Evolutionary conservation across 1,140 invertebrate genomes (phyloP).

Genomic region (Drosophila yakuba): DNA sequence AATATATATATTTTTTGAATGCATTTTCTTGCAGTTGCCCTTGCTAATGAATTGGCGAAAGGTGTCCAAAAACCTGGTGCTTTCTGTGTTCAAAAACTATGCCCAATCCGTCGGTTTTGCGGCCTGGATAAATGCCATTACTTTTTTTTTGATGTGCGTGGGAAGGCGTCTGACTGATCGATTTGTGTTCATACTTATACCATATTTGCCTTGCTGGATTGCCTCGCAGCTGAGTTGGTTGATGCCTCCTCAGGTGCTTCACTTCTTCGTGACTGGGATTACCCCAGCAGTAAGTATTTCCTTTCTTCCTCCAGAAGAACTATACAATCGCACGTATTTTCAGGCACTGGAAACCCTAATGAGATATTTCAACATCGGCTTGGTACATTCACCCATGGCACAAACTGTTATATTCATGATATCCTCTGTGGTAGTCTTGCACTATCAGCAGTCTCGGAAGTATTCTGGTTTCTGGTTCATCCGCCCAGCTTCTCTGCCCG

Average conservation of each 20-base stretch:
- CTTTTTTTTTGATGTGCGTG: constrained; percentile 43
- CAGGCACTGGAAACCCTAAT: constrained; percentile 46
- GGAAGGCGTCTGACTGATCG: constrained; percentile 21
- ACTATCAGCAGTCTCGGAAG: constrained; percentile 22
- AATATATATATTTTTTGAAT: neutral
- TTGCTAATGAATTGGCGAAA: constrained; percentile 32
- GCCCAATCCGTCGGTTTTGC: constrained; percentile 22
- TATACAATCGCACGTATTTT: neutral
- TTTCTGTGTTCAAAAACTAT: constrained; percentile 33
- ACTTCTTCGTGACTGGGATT: constrained; percentile 44
- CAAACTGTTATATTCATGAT: constrained; percentile 61
- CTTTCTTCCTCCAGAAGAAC: no score
- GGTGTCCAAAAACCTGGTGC: constrained; percentile 1
- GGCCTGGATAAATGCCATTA: constrained; percentile 41
- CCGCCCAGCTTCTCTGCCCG: constrained; percentile 21
- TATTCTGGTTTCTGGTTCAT: constrained; percentile 68
- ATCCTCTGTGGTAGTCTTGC: constrained; percentile 44
- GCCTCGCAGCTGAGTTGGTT: constrained; percentile 34
- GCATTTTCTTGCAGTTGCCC: constrained; percentile 2
- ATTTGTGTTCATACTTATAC: constrained; percentile 20
- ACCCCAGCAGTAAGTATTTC: constrained; percentile 41
- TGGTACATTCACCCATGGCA: constrained; percentile 34
- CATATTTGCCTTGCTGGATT: constrained; percentile 32
- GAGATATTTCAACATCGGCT: constrained; percentile 24
- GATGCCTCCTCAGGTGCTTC: constrained; percentile 32